Conservation (phyloP, 2,888 invertebrate species). For the Nemotelus pantherinus region DNA sequence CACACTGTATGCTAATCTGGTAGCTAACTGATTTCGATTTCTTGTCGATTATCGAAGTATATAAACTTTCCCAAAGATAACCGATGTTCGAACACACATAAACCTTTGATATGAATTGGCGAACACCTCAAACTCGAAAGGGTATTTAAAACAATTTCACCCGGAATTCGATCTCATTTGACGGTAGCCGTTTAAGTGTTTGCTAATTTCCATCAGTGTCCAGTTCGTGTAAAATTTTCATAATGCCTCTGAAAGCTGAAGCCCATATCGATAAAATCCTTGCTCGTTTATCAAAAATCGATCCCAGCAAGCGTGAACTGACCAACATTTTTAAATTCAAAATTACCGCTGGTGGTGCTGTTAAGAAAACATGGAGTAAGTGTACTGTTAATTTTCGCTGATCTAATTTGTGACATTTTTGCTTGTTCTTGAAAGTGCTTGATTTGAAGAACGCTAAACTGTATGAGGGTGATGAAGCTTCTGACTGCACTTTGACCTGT, state of each 20-base stretch:
- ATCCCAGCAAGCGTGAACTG: conserved; percentile 48
- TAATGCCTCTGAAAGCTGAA: conserved; percentile 50
- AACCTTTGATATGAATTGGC: too few species aligned
- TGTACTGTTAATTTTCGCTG: background rate
- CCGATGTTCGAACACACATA: too few species aligned
- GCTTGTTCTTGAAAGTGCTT: conserved; percentile 41
- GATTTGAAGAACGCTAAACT: conserved; percentile 51
- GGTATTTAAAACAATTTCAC: too few species aligned
- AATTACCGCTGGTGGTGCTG: conserved; percentile 47
- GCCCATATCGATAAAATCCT: conserved; percentile 49
- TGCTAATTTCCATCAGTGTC: too few species aligned
- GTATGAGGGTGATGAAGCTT: conserved; percentile 46
- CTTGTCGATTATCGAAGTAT: too few species aligned
- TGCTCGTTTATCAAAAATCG: conserved; percentile 48
- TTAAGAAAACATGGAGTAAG: conserved; percentile 51
- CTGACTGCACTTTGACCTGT: conserved; percentile 49
- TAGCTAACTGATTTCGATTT: too few species aligned
- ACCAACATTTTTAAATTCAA: conserved; percentile 51
- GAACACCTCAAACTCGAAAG: too few species aligned
- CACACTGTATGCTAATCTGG: too few species aligned
- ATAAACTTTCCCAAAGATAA: too few species aligned
- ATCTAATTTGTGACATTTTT: background rate
- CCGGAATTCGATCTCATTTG: too few species aligned
- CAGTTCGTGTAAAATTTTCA: background rate
- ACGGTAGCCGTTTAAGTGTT: too few species aligned